Conservation (phyloP, 2,113 vertebrate genomes). For the Cyanoramphus novaezelandiae region DNA sequence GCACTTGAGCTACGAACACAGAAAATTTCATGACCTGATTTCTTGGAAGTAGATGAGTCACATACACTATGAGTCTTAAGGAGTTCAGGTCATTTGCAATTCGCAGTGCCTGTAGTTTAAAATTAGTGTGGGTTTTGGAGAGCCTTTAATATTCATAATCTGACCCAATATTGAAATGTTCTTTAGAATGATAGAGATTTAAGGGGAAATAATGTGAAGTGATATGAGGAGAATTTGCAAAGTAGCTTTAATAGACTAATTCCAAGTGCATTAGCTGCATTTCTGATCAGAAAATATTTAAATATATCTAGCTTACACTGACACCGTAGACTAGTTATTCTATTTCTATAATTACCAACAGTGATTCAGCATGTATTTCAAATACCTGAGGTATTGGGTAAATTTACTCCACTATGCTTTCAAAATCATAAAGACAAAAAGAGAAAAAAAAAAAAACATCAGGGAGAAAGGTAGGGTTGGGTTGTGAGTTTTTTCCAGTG, state of each 20-base stretch:
- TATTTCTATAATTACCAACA: conserved; percentile 21
- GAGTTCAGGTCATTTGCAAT: conserved; percentile 59
- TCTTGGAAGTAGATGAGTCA: conserved; percentile 46
- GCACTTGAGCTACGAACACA: neutral
- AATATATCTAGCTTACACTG: conserved; percentile 21
- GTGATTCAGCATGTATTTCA: conserved; percentile 30
- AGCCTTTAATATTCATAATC: conserved; percentile 74
- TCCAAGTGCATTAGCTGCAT: conserved; percentile 52
- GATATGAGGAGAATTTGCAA: conserved; percentile 69
- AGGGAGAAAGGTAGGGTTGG: neutral
- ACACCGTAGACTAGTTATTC: conserved; percentile 6
- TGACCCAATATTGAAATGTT: conserved; percentile 73
- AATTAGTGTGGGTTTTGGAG: conserved; percentile 65
- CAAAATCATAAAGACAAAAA: neutral
- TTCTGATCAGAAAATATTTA: conserved; percentile 53
- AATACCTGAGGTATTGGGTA: neutral
- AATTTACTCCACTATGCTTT: neutral
- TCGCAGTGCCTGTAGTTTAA: conserved; percentile 44
- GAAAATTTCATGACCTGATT: conserved; percentile 39
- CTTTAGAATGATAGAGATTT: conserved; percentile 64
- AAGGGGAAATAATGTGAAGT: conserved; percentile 65
- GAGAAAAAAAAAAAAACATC: neutral
- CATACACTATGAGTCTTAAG: conserved; percentile 20
- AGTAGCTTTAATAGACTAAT: conserved; percentile 60
- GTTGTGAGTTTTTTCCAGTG: neutral